Conservation (phyloP, 2,888 invertebrate genomes). For the Amblyjoppa proteus region DNA sequence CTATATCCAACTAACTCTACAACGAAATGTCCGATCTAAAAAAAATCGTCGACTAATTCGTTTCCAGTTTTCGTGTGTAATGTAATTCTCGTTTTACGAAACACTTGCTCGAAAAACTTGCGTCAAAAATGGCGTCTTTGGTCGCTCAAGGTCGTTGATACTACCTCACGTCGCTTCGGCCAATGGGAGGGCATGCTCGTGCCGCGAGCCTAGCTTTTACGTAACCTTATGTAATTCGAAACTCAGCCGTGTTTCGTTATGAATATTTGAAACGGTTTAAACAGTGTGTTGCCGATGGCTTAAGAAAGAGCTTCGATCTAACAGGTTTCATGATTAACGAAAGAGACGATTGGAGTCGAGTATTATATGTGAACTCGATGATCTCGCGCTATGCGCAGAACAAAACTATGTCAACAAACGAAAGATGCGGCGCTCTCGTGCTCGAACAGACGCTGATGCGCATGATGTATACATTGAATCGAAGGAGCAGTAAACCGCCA, state of each 20-base stretch:
- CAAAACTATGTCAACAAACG: not conserved
- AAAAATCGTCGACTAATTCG: not conserved
- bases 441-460: not conserved
- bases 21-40: not conserved
- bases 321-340: not conserved
- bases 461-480: not conserved
- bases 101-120: constrained; percentile 3
- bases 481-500: not conserved
- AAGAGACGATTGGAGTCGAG: not conserved
- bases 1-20: not conserved
- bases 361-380: not conserved
- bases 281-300: not conserved
- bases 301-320: not conserved
- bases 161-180: constrained; percentile 3
- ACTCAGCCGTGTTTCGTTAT: constrained; percentile 17
- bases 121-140: constrained; percentile 52
- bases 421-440: not conserved
- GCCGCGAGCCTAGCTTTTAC: constrained; percentile 39
- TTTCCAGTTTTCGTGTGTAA: not conserved
- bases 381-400: not conserved
- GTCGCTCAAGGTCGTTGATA: constrained; percentile 58
- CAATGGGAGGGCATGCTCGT: constrained; percentile 7
- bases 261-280: constrained; percentile 13
- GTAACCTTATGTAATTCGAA: constrained; percentile 65
- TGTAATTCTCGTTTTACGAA: not conserved